A percentile compares a stretch with the other conserved stretches of the same genome.
These are phyloP conservation scores for Zapus hudsonius DNA, from an alignment of 2,113 vertebrate genomes.

Conservation along the genomic window DNA sequence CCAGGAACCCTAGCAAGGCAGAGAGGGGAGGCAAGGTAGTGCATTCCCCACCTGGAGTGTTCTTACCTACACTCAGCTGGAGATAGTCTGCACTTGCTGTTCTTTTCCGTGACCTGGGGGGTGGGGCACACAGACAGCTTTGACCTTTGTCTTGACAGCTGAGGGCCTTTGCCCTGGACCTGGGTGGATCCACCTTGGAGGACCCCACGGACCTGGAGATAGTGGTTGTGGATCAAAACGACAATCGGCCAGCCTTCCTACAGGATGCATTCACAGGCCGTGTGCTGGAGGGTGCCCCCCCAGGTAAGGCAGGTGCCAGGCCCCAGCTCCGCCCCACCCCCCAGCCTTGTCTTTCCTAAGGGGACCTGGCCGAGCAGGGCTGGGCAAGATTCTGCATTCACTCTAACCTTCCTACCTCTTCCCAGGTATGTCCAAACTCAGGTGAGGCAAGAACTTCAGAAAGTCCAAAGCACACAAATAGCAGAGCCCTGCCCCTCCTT, in stretches of 20 bases:
- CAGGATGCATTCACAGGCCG: conserved; percentile 86
- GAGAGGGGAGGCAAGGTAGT: background rate
- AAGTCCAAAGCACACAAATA: background rate
- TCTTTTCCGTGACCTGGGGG: background rate
- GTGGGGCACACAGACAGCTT: background rate
- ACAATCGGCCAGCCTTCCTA: conserved; percentile 93
- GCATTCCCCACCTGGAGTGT: fast-evolving
- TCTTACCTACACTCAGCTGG: background rate
- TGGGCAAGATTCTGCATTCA: background rate
- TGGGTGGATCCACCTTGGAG: conserved; percentile 92
- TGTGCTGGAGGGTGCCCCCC: conserved; percentile 91
- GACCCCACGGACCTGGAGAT: conserved; percentile 97
- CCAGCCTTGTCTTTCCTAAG: background rate
- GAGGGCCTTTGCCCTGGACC: conserved; percentile 94
- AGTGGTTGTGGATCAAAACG: conserved; percentile 96
- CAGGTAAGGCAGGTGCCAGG: conserved; percentile 86
- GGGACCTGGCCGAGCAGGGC: too few species aligned
- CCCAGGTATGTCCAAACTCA: background rate
- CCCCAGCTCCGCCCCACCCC: background rate
- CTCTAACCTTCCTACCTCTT: background rate
- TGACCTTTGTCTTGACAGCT: conserved; percentile 84
- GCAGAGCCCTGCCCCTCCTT: too few species aligned
- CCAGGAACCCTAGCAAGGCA: background rate
- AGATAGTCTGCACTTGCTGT: too few species aligned
- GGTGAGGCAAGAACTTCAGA: too few species aligned